Percentiles rank a stretch among this genome's conserved stretches.
These are phyloP conservation scores for Ceratosolen solmsi DNA, from an alignment of 1,140 invertebrate species.

Conservation along the genomic window DNA sequence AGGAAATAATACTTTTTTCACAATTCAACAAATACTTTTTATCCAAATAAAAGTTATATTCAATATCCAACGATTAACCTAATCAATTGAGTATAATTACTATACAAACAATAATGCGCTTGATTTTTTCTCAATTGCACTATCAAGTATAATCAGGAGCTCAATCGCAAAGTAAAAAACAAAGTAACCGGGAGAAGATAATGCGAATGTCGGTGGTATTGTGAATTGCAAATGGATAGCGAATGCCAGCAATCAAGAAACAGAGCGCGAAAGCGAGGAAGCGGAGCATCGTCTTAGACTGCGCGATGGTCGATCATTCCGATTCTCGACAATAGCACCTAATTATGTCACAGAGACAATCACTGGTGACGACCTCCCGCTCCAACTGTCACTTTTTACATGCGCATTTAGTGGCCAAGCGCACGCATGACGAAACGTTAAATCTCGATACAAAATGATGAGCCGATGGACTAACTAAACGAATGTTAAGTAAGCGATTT, in stretches of 20 bases:
- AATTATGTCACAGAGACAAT: constrained; percentile 55
- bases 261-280: neutral
- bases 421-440: constrained; percentile 47
- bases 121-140: no score
- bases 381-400: neutral
- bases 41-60: no score
- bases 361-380: neutral
- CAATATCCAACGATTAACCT: no score
- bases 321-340: constrained; percentile 54
- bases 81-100: no score
- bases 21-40: no score
- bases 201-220: no score
- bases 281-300: no score
- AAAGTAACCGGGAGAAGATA: no score
- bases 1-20: no score
- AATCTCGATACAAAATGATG: constrained; percentile 51
- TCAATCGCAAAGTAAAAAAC: no score
- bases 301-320: neutral
- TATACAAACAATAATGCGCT: no score
- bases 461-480: constrained; percentile 59
- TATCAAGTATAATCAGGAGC: no score
- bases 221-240: neutral
- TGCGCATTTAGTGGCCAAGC: neutral
- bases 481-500: constrained; percentile 46
- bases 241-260: neutral